Evolutionary conservation across 1,140 invertebrate species (phyloP), one percentile per base, ranked within the genome.

Genomic region (Dermatophagoides farinae): DNA sequence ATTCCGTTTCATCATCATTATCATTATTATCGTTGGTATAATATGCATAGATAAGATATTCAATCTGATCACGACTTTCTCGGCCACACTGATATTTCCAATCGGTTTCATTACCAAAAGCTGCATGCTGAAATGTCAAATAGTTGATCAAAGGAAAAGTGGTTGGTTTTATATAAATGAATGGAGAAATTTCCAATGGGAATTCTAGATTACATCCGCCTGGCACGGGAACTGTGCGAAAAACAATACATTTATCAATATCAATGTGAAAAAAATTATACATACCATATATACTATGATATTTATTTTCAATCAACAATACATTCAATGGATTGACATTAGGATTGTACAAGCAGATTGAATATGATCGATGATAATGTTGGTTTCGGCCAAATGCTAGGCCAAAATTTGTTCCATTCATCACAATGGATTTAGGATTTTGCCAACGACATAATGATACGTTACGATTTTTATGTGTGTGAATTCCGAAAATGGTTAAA

Each of bases 131-230:
- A 55, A 55, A 55, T 23, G 14, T 23, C 10, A 55, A 2, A 25
- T 55, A 55, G 23, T 55, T 23, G 12, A 55, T 55, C 6, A 55
- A 25, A 25, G 53, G 53, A 41, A 14, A 14, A 31, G 1, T n/a
- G 1, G 53, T 14, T n/a, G 12, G 53, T 25, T 4, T 12, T n/a
- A 55, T 23, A 23, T 25, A 40, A 18, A 55, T 55, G 66, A 77
- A 85, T 10, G 84, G 82, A 20, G 81, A 77, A 61, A 76, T 76
- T 66, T 77, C 71, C n/a, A 79, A 70, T 46, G 77, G 69, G 64
- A 79, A 80, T 66, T 82, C 79, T 75, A 83, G 77, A 64, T 83
- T 85, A 67, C 84, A 86, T 38, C 82, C 84, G 61, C 84, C 84
- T 46, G 84, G 83, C 65, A 85, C 73, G 6, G 84, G 84, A 67